phyloP scores from a whole-genome alignment of 2,797 vertebrate genomes.

The Poeciliopsis presidionis region DNA sequence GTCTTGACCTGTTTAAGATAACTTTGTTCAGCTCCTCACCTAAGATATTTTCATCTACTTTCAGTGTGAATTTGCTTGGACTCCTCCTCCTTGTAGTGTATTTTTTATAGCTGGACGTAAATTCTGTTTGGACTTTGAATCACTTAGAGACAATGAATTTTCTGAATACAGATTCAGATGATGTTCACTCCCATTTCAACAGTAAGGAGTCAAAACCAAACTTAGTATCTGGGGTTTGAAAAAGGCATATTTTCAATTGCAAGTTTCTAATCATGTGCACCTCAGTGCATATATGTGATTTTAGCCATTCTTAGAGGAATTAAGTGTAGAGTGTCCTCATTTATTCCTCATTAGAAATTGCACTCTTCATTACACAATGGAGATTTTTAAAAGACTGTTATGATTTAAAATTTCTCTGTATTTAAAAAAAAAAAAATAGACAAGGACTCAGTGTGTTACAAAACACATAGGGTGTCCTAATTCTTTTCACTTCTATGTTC shows the following conservation, averaged over 20 bases:
- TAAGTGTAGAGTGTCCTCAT: not conserved
- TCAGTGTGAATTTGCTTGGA: not conserved
- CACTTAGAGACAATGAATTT: not conserved
- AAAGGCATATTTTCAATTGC: not conserved
- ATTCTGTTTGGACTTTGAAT: not conserved
- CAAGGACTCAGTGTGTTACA: too few relatives aligned
- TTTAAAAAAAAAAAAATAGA: not conserved
- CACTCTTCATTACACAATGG: not conserved
- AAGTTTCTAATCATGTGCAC: not conserved
- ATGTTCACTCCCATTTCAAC: not conserved
- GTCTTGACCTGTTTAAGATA: not conserved
- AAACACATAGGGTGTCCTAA: not conserved
- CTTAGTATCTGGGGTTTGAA: not conserved
- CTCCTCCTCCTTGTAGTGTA: not conserved
- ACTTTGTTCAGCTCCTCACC: not conserved
- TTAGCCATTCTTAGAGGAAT: too few relatives aligned
- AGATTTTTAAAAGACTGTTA: not conserved
- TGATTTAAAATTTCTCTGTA: not conserved
- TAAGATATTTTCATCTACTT: not conserved
- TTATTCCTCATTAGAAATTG: too few relatives aligned
- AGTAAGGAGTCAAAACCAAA: not conserved
- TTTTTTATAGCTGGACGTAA: not conserved
- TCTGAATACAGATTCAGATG: not conserved
- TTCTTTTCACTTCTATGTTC: not conserved
- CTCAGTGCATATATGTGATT: not conserved